phyloP scores from a whole-genome alignment of 2,888 invertebrate genomes.

The Escarpia spicata region DNA sequence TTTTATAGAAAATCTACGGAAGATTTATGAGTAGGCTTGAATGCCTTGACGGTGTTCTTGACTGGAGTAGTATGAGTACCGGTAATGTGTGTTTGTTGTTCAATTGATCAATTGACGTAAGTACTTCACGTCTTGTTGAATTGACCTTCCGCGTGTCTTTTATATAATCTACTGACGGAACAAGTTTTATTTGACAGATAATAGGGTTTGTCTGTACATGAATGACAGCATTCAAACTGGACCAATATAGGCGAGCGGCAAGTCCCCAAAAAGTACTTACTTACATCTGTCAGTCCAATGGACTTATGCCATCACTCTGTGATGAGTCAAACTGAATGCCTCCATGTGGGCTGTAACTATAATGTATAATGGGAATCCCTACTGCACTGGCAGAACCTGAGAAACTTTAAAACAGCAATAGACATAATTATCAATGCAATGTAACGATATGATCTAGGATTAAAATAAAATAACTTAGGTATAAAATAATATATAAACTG shows the following conservation, averaged over 20 bases:
- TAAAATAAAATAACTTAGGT: too few relatives aligned
- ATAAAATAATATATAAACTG: too few relatives aligned
- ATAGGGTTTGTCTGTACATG: neutral
- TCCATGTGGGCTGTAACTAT: too few relatives aligned
- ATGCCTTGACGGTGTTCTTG: neutral
- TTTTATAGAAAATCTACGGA: neutral
- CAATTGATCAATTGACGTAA: neutral
- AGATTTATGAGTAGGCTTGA: neutral
- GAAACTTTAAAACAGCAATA: too few relatives aligned
- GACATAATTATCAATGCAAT: too few relatives aligned
- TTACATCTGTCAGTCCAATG: too few relatives aligned
- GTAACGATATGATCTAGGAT: too few relatives aligned
- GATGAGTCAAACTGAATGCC: too few relatives aligned
- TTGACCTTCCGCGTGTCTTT: neutral
- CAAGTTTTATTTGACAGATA: neutral
- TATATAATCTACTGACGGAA: neutral
- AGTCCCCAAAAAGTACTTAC: too few relatives aligned
- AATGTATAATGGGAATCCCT: too few relatives aligned
- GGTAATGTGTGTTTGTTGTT: neutral
- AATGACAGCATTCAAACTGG: neutral
- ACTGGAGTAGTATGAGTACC: neutral
- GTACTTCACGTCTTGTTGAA: neutral
- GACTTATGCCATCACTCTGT: too few relatives aligned
- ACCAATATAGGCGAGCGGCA: neutral
- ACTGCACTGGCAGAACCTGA: too few relatives aligned